Conservation (phyloP, 2,113 vertebrate genomes). For the Catharus fuscescens region DNA sequence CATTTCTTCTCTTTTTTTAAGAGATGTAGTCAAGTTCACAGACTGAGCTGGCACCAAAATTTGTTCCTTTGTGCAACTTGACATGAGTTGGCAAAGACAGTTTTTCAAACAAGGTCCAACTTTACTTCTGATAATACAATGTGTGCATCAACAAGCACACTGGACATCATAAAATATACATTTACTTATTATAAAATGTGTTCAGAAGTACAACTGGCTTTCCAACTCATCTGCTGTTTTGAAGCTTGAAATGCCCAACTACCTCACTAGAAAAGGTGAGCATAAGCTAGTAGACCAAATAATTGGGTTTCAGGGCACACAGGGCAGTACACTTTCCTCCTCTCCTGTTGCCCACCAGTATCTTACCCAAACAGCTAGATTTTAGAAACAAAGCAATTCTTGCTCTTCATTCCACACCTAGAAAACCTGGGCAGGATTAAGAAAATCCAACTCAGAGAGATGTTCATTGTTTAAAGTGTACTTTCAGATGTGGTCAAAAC, state of each 20-base stretch:
- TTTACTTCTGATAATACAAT: not conserved
- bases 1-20: not conserved
- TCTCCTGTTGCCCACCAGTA: not conserved
- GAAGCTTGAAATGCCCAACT: not conserved
- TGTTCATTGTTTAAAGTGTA: not conserved
- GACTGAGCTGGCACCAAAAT: not conserved
- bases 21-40: not conserved
- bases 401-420: not conserved
- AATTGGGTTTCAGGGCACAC: not conserved
- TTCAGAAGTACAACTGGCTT: not conserved
- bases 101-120: not conserved
- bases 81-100: rapidly evolving
- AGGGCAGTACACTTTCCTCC: not conserved
- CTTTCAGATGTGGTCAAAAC: slow-evolving; percentile 23
- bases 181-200: not conserved
- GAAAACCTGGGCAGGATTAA: not conserved
- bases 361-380: not conserved
- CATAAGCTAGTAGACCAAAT: not conserved
- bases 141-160: not conserved
- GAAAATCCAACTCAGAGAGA: not conserved
- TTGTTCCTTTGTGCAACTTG: not conserved
- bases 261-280: not conserved
- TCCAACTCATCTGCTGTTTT: not conserved
- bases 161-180: not conserved
- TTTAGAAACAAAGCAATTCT: not conserved